These are phyloP conservation scores for Zophobas atratus DNA, from an alignment of 1,140 invertebrate species.

Conservation along the genomic window DNA sequence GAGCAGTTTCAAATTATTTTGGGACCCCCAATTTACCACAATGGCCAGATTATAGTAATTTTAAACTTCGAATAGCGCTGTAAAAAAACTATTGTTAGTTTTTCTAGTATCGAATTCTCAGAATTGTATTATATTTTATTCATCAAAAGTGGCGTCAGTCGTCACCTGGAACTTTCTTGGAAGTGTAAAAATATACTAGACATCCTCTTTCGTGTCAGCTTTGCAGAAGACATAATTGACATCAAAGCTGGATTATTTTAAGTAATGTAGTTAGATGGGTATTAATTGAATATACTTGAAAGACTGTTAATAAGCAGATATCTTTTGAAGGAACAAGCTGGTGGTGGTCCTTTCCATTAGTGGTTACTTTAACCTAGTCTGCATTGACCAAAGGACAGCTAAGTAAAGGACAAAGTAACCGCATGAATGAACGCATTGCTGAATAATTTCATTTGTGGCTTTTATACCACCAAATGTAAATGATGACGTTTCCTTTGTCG, in stretches of 20 bases:
- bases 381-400: constrained; percentile 40
- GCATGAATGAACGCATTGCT: constrained; percentile 39
- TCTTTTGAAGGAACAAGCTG: constrained; percentile 35
- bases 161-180: background rate
- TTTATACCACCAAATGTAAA: constrained; percentile 41
- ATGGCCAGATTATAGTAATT: constrained; percentile 32
- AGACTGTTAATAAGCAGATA: constrained; percentile 14
- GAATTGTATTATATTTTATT: constrained; percentile 16
- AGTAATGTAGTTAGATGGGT: background rate
- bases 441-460: constrained; percentile 49
- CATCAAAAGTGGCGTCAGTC: background rate
- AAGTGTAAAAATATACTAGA: too few species aligned
- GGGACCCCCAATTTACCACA: constrained; percentile 16
- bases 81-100: constrained; percentile 15
- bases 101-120: constrained; percentile 17
- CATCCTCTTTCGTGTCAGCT: too few species aligned
- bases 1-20: constrained; percentile 35
- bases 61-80: constrained; percentile 18
- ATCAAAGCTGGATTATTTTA: constrained; percentile 1
- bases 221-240: background rate
- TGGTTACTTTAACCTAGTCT: constrained; percentile 44
- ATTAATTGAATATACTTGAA: constrained; percentile 12
- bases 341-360: constrained; percentile 44
- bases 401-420: constrained; percentile 50
- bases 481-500: constrained; percentile 38